Percentiles rank a stretch among this genome's conserved stretches.
These are phyloP conservation scores for Tauraco hartlaubi DNA, from an alignment of 2,797 vertebrate species.

Conservation along the genomic window DNA sequence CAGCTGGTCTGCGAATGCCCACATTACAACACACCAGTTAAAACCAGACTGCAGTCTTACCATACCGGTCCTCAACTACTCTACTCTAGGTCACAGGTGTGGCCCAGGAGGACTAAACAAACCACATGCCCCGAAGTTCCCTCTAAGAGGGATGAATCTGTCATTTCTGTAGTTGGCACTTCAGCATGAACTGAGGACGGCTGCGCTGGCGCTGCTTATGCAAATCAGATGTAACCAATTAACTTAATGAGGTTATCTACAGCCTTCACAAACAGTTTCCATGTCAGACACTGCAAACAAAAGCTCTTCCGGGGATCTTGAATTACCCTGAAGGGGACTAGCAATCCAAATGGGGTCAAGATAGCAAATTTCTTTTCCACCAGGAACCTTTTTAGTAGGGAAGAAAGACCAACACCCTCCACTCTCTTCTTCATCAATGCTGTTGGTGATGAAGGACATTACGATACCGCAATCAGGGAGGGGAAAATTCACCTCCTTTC, in stretches of 20 bases:
- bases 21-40: neutral
- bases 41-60: neutral
- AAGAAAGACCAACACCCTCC: neutral
- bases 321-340: slow-evolving; percentile 42
- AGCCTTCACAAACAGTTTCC: slow-evolving; percentile 69
- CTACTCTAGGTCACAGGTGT: neutral
- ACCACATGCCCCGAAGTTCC: neutral
- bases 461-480: neutral
- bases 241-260: slow-evolving; percentile 61
- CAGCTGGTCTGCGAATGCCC: neutral
- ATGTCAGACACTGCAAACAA: slow-evolving; percentile 69
- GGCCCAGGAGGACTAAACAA: neutral
- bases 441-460: neutral
- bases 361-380: neutral
- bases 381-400: neutral
- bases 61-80: neutral
- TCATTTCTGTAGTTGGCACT: neutral
- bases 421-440: neutral
- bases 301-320: slow-evolving; percentile 59
- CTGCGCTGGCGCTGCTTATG: slow-evolving; percentile 53
- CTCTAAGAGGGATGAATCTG: neutral
- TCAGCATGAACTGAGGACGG: neutral
- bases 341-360: neutral
- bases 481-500: neutral
- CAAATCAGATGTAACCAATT: slow-evolving; percentile 69